These are phyloP conservation scores for Agrotis ipsilon DNA, from an alignment of 2,888 invertebrate genomes.

Conservation along the genomic window DNA sequence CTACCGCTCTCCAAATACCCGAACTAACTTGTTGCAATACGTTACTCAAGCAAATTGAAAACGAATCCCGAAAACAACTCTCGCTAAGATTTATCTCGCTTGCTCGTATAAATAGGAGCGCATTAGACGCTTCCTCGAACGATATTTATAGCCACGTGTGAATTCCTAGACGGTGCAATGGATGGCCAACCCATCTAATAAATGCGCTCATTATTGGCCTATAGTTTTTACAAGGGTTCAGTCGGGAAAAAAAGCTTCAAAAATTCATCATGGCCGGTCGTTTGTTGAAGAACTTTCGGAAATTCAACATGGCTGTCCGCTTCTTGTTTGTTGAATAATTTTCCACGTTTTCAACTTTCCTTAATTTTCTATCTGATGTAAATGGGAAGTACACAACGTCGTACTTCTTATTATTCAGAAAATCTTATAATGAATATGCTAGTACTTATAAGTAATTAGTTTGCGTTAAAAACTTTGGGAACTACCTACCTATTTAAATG, in stretches of 20 bases:
- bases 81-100: constrained; percentile 52
- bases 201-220: constrained; percentile 39
- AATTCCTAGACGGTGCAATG: constrained; percentile 47
- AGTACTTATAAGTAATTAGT: background rate
- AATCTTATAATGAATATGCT: too few species aligned
- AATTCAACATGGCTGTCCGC: background rate
- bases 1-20: background rate
- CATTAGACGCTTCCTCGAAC: constrained; percentile 54
- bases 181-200: constrained; percentile 38
- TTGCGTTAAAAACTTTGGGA: background rate
- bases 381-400: background rate
- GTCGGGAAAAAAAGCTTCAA: background rate
- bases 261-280: background rate
- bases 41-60: constrained; percentile 58
- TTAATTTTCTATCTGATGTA: background rate
- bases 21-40: constrained; percentile 53
- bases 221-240: constrained; percentile 9
- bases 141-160: constrained; percentile 58
- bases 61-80: constrained; percentile 54
- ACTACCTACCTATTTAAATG: too few species aligned
- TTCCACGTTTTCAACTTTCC: background rate
- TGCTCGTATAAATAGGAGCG: constrained; percentile 53
- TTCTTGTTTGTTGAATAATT: background rate
- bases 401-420: background rate
- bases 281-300: background rate